Conservation (phyloP, 1,140 invertebrate species). For the Calephelis virginiensis region DNA sequence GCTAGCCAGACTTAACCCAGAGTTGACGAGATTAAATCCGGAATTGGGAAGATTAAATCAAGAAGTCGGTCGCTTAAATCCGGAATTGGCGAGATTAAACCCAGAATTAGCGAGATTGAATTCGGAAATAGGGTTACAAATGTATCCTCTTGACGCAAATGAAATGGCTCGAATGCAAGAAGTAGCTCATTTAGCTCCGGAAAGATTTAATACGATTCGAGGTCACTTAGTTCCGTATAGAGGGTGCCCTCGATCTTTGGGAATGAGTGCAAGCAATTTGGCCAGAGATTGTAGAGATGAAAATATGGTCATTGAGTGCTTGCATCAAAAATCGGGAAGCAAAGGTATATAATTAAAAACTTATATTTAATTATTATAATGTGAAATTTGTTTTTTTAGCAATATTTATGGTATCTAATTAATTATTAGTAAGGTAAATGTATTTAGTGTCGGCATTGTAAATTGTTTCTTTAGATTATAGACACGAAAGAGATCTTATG, state of each 20-base stretch:
- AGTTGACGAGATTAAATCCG: constrained; percentile 38
- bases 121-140: constrained; percentile 37
- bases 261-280: constrained; percentile 53
- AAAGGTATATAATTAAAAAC: constrained; percentile 44
- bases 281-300: constrained; percentile 58
- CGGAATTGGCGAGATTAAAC: constrained; percentile 38
- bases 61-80: constrained; percentile 39
- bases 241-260: constrained; percentile 50
- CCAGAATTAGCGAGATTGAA: constrained; percentile 37
- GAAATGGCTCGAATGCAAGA: constrained; percentile 49
- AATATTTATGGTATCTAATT: neutral
- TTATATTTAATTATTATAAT: no score
- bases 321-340: constrained; percentile 60
- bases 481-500: no score
- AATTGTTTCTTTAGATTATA: no score
- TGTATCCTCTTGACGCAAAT: constrained; percentile 46
- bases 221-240: constrained; percentile 63
- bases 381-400: neutral
- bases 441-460: no score
- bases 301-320: constrained; percentile 50
- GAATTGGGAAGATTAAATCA: constrained; percentile 24
- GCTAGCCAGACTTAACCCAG: constrained; percentile 40
- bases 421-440: no score
- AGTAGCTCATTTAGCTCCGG: constrained; percentile 42
- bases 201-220: constrained; percentile 60